Evolutionary conservation across 2,797 vertebrate genomes (phyloP).

Genomic region (Pangasius sanitwongsei): DNA sequence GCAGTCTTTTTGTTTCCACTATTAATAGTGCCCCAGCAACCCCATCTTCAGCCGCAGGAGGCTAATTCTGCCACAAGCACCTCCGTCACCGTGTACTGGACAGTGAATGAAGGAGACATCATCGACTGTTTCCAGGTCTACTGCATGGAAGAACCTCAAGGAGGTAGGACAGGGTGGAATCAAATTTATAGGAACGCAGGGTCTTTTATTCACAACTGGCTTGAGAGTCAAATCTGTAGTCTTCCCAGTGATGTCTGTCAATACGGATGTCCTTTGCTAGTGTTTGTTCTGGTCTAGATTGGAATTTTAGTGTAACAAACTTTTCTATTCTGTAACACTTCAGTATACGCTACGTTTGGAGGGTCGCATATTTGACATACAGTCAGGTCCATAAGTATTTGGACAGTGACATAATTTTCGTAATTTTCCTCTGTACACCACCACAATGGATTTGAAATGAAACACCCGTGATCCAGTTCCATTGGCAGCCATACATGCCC

Average conservation of each 20-base stretch:
- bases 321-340: neutral
- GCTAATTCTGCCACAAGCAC: slow-evolving; percentile 87
- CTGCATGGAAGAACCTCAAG: slow-evolving; percentile 90
- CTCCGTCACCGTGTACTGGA: slow-evolving; percentile 93
- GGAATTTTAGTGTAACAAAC: neutral
- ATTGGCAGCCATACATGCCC: no score
- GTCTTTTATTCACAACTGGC: neutral
- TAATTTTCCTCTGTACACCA: no score
- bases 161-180: slow-evolving; percentile 70
- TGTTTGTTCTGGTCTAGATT: neutral
- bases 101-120: slow-evolving; percentile 83
- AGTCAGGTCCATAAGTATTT: no score
- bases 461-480: no score
- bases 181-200: neutral
- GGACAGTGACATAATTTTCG: no score
- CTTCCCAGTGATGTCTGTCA: neutral
- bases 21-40: slow-evolving; percentile 86
- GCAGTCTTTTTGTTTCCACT: slow-evolving; percentile 12
- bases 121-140: slow-evolving; percentile 97
- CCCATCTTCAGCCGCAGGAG: slow-evolving; percentile 86
- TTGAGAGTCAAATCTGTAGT: neutral
- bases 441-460: no score
- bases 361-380: neutral
- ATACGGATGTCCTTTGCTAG: no score
- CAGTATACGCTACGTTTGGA: neutral